Evolutionary conservation across 2,888 invertebrate species (phyloP), one percentile per base, ranked within the genome.

Genomic region (Leucophenga maculata): DNA sequence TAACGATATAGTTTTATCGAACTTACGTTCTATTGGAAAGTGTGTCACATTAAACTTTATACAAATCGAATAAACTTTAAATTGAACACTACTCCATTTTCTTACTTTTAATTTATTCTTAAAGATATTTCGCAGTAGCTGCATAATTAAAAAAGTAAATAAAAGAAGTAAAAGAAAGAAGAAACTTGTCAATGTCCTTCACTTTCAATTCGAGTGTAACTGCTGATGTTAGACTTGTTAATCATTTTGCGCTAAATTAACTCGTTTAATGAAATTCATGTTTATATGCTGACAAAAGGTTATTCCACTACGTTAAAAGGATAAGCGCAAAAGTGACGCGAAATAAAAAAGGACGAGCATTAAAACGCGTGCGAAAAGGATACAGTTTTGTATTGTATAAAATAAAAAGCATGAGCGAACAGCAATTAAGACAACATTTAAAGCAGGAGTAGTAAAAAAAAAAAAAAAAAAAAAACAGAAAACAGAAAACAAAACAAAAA

Each of bases 161-260:
- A 39, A 39, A 39, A 11, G 11, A 39, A 8, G 1, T 13, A 50
- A 50, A 46, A n/a, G 3, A 46, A 46, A 46, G 2, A n/a, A 6
- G n/a, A 50, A n/a, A 3, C 6, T 4, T 50, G 50, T 50, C 50
- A 50, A 50, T 50, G 13, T 2, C 16, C 8, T 50, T 50, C 13
- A 16, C 16, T 39, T 39, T 11, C 39, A 39, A 9, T 8, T 39
- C 39, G 1, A 8, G 8, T 39, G 39, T 11, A 60, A 60, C 18
- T 60, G 62, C 48, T 64, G 48, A 46, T 46, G 46, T 62, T 62
- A 39, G 65, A 70, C 72, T 74, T 76, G 75, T 70, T 73, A 78
- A 78, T 80, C 79, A 78, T 78, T 78, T 77, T 68, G 68, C 72
- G 76, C 79, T 77, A 82, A 82, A 81, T 81, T 81, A 81, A 81